Evolutionary conservation across 2,113 vertebrate species (phyloP), one percentile per base, ranked within the genome.

Genomic region (Ictalurus furcatus): DNA sequence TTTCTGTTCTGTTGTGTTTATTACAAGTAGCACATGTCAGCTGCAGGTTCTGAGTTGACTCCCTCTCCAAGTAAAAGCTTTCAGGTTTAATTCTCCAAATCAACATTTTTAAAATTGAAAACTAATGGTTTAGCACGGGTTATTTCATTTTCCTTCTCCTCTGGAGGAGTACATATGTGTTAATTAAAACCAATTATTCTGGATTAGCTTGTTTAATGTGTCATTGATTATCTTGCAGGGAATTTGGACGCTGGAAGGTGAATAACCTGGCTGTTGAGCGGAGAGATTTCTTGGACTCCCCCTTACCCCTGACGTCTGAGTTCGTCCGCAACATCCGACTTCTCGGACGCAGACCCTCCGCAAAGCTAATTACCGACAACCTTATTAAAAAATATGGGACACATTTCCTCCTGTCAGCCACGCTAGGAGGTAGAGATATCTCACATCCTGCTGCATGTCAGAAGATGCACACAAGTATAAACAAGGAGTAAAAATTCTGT

Each of bases 301-400:
- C 97, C 4, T 93, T 99, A 94, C 97, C 98, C 8, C 96, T 99
- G 37, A 98, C 97, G 58, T 96, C 98, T 0, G 98, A 99, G 92
- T 99, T 99, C 93, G 96, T 98, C 94, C 96, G 97, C 56, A 99
- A 99, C 92, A 99, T 99, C 86, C 96, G 97, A 88, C 95, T 98
- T n/a, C 95, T 99, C 8, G 98, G 98, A 94, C 97, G 97, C 40
- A 94, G 97, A 87, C 98, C 98, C 0, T 97, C 96, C 37, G 96
- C 96, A 82, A 98, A 98, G 85, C 97, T 96, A 93, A 98, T 99
- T 95, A 98, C 97, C 86, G 98, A 99, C 92, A 99, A 98, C 84
- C 97, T 99, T 85, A 99, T 99, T 95, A 97, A 97, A 95, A 99
- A 99, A 95, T 99, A 99, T 96, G 98, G 98, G 87, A 99, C 98